These are phyloP conservation scores for Mythimna lalbum DNA, from an alignment of 2,888 invertebrate species.

Conservation along the genomic window DNA sequence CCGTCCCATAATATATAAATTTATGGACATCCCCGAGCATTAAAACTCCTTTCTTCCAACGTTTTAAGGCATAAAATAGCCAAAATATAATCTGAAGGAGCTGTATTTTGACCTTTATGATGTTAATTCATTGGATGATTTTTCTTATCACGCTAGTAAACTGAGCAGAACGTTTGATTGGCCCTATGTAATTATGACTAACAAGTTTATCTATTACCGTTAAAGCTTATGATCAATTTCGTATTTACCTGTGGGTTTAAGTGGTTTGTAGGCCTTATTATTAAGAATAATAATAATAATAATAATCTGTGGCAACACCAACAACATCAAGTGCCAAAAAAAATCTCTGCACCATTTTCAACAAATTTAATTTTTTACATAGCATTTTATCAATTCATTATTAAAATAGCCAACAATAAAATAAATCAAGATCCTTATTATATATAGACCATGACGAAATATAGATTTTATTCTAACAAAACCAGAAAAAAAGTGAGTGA, in stretches of 20 bases:
- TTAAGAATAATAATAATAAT: too few relatives aligned
- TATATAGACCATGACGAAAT: too few relatives aligned
- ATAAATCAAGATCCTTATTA: too few relatives aligned
- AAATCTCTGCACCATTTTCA: too few relatives aligned
- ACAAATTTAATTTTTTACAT: too few relatives aligned
- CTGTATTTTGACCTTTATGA: conserved; percentile 57
- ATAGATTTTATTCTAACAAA: too few relatives aligned
- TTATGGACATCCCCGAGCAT: conserved; percentile 58
- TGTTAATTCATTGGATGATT: conserved; percentile 54
- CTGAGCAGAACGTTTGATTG: conserved; percentile 43
- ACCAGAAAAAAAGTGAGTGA: too few relatives aligned
- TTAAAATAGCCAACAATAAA: too few relatives aligned
- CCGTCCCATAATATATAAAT: conserved; percentile 55
- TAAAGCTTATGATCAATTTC: conserved; percentile 25
- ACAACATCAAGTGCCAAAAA: too few relatives aligned
- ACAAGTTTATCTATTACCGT: conserved; percentile 21
- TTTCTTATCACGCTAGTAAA: conserved; percentile 51
- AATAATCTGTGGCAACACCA: too few relatives aligned
- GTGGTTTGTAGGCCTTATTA: not conserved
- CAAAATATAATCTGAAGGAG: conserved; percentile 48
- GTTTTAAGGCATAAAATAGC: conserved; percentile 56
- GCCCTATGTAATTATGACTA: conserved; percentile 35
- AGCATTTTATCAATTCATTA: too few relatives aligned
- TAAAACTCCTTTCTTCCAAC: conserved; percentile 62
- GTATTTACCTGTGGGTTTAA: conserved; percentile 8